A percentile compares a stretch with the other conserved stretches of the same genome.
phyloP scores from a whole-genome alignment of 2,797 vertebrate species.

The Pelobates cultripes region DNA sequence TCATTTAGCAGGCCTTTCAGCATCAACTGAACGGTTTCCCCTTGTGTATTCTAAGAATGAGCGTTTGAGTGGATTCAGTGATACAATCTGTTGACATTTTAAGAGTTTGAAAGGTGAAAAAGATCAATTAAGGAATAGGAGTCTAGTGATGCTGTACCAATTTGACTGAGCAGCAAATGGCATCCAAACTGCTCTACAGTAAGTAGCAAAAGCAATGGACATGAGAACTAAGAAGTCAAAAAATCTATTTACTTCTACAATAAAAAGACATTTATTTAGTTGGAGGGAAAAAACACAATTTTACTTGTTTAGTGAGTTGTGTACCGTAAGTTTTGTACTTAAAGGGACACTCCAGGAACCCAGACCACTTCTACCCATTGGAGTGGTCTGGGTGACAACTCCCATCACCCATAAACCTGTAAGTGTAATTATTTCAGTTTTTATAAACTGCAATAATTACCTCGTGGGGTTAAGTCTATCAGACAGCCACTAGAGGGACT shows the following conservation, averaged over 20 bases:
- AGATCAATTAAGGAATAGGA: constrained; percentile 35
- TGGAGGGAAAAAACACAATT: background rate
- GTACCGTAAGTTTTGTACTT: too few species aligned
- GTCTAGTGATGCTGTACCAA: constrained; percentile 19
- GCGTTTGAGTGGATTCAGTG: constrained; percentile 8
- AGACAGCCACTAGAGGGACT: too few species aligned
- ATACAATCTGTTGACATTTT: constrained; percentile 34
- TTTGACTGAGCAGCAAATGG: constrained; percentile 46
- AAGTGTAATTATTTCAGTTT: too few species aligned
- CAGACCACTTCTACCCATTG: too few species aligned
- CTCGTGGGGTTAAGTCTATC: too few species aligned
- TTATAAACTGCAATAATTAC: too few species aligned
- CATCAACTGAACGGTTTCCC: background rate
- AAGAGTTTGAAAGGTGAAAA: constrained; percentile 43
- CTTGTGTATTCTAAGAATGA: constrained; percentile 4
- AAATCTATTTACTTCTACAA: constrained; percentile 41
- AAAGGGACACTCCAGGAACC: too few species aligned
- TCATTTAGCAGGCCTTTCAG: constrained; percentile 13
- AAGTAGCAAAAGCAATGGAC: constrained; percentile 34
- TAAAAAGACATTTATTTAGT: constrained; percentile 29
- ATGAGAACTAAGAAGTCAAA: constrained; percentile 28
- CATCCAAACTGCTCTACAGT: constrained; percentile 26
- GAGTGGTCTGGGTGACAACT: too few species aligned
- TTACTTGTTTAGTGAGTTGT: too few species aligned
- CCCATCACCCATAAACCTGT: too few species aligned